Evolutionary conservation across 2,888 invertebrate species (phyloP).

Genomic region (Heliothis peltigera): DNA sequence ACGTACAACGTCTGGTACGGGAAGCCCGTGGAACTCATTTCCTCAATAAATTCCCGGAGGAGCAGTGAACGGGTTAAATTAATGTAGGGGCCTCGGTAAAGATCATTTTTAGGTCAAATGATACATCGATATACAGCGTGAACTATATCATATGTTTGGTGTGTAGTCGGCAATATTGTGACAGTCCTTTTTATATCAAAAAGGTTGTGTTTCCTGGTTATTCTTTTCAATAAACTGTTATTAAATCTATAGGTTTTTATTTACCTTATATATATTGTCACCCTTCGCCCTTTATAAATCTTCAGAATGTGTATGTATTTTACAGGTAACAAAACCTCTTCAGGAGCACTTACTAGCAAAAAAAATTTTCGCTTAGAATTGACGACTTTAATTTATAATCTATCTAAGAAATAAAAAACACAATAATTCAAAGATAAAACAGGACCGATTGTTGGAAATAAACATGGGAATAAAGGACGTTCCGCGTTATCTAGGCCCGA

Average conservation of each 20-base stretch:
- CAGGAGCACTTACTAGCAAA: not conserved
- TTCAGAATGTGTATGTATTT: too few species aligned
- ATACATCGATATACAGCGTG: conserved; percentile 51
- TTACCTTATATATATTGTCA: too few species aligned
- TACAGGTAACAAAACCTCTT: too few species aligned
- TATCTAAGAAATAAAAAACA: conserved; percentile 31
- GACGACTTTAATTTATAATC: conserved; percentile 13
- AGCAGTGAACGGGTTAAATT: conserved; percentile 65
- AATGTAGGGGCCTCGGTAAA: conserved; percentile 57
- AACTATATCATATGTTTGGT: conserved; percentile 27
- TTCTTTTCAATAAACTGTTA: not conserved
- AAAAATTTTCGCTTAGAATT: not conserved
- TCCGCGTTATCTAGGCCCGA: conserved; percentile 49
- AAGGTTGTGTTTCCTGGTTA: not conserved
- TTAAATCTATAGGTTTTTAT: too few species aligned
- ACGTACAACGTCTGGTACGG: conserved; percentile 56
- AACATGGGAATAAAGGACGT: conserved; percentile 54
- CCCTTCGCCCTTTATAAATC: too few species aligned
- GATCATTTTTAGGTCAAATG: conserved; percentile 59
- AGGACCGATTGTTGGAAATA: conserved; percentile 53
- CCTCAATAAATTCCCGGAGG: conserved; percentile 64
- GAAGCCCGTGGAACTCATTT: conserved; percentile 60
- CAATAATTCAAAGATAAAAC: conserved; percentile 53
- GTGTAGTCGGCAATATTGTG: conserved; percentile 18
- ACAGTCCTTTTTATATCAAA: conserved; percentile 14